These are phyloP conservation scores for Triplophysa yarkandensis DNA, from an alignment of 2,797 vertebrate genomes.

Conservation along the genomic window DNA sequence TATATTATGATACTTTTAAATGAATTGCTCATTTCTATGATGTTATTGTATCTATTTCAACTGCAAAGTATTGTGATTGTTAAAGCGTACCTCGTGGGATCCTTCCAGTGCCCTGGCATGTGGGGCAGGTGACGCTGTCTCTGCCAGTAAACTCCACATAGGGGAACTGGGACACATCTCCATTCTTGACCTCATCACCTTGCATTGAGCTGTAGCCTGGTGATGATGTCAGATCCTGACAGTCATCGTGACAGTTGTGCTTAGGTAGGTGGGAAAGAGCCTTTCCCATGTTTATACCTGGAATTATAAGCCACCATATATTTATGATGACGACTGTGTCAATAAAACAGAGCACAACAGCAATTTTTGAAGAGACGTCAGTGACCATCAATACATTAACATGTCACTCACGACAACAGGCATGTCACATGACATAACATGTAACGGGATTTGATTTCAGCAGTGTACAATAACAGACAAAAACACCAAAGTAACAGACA, in stretches of 20 bases:
- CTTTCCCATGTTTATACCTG: conserved; percentile 85
- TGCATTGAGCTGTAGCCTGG: conserved; percentile 74
- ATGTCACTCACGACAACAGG: no score
- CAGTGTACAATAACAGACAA: background rate
- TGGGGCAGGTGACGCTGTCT: conserved; percentile 96
- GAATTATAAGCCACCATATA: conserved; percentile 41
- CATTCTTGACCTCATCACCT: conserved; percentile 72
- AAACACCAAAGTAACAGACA: background rate
- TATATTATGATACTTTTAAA: background rate
- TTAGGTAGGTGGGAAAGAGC: conserved; percentile 84
- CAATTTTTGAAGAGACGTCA: no score
- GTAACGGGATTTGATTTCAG: background rate
- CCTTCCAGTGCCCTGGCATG: conserved; percentile 94
- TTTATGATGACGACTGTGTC: background rate
- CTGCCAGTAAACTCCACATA: conserved; percentile 95
- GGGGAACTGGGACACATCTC: conserved; percentile 94
- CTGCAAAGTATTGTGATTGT: background rate
- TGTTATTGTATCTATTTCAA: no score
- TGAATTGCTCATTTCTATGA: background rate
- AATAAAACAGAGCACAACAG: background rate
- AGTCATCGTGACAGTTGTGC: conserved; percentile 78
- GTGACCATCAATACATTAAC: no score
- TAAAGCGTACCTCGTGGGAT: conserved; percentile 86
- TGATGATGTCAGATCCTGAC: conserved; percentile 69
- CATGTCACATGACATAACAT: background rate